Evolutionary conservation across 2,888 invertebrate genomes (phyloP), one percentile per base, ranked within the genome.

Genomic region (Napeogenes inachia): DNA sequence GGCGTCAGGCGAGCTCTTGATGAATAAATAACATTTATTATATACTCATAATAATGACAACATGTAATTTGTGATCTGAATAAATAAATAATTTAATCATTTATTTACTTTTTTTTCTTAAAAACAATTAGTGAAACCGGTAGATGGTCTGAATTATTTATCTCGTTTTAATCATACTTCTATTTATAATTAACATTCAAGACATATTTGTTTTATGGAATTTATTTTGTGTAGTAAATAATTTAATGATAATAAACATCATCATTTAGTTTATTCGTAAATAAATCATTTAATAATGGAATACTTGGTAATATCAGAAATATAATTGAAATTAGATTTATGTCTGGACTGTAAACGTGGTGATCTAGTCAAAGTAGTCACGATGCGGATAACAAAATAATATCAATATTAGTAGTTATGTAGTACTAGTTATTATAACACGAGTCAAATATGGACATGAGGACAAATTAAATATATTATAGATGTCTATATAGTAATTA

Each of bases 31-130:
- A 65, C 59, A 60, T 60, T 64, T 62, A 60, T 60, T 62, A 60
- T 60, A 58, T 47, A 64, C 59, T 60, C 61, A 61, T 64, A 59
- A 63, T 69, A 69, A 66, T 66, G 63, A 69, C 67, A 67, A 65
- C 65, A 57, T 67, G 58, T 70, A 69, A 66, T 69, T 70, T 68
- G 70, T 62, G 65, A 60, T 54, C 60, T 58, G 63, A 65, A 67
- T 69, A 64, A 62, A 63, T 65, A 67, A 65, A 69, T 67, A 67
- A 54, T 56, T 59, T 61, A 58, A 55, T 46, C 45, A 46, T 61
- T 46, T 55, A 42, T 59, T 61, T 59, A 46, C 53, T 59, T 65
- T 63, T 61, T 64, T 10, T 60, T 12, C 8, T 50, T 12, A 4
- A 10, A 8, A 6, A 50, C 50, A 21, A 30, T 50, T 12, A 30